phyloP scores from a whole-genome alignment of 35 echinoderm and acorn worm genomes.

The Antedon bifida region DNA sequence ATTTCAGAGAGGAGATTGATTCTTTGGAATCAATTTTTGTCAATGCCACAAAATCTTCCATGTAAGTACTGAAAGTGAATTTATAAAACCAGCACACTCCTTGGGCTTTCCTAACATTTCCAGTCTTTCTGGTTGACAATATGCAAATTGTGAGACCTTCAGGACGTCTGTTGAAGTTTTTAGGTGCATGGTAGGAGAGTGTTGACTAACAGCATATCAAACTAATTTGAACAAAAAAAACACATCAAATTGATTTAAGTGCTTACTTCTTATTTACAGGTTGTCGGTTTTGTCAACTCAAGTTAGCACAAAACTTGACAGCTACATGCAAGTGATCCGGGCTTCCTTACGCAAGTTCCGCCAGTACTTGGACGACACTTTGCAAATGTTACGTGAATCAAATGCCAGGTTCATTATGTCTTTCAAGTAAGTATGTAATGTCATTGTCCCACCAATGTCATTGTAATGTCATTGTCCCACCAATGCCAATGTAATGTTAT shows the following conservation, averaged over 20 bases:
- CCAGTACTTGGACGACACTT: constrained; percentile 83
- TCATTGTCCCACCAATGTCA: too few species aligned
- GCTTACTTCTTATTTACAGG: constrained; percentile 22
- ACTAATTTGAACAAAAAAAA: too few species aligned
- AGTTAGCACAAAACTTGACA: constrained; percentile 72
- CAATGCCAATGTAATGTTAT: too few species aligned
- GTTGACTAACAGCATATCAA: too few species aligned
- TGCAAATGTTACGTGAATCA: constrained; percentile 91
- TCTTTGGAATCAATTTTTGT: constrained; percentile 72
- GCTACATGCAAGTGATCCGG: constrained; percentile 85
- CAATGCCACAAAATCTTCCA: constrained; percentile 74
- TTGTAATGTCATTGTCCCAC: too few species aligned
- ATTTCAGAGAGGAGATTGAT: constrained; percentile 70
- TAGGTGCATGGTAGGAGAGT: too few species aligned
- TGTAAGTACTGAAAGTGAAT: constrained; percentile 28
- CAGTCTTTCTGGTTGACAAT: too few species aligned
- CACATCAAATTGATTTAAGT: too few species aligned
- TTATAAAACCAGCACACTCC: too few species aligned
- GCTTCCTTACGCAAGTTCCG: constrained; percentile 74
- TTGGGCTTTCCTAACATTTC: too few species aligned
- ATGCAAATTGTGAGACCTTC: too few species aligned
- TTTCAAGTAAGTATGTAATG: constrained; percentile 96
- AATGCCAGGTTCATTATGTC: constrained; percentile 98
- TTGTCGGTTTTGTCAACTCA: constrained; percentile 64
- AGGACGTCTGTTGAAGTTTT: too few species aligned